Evolutionary conservation across 2,888 invertebrate species (phyloP).

Genomic region (Leucophenga maculata): DNA sequence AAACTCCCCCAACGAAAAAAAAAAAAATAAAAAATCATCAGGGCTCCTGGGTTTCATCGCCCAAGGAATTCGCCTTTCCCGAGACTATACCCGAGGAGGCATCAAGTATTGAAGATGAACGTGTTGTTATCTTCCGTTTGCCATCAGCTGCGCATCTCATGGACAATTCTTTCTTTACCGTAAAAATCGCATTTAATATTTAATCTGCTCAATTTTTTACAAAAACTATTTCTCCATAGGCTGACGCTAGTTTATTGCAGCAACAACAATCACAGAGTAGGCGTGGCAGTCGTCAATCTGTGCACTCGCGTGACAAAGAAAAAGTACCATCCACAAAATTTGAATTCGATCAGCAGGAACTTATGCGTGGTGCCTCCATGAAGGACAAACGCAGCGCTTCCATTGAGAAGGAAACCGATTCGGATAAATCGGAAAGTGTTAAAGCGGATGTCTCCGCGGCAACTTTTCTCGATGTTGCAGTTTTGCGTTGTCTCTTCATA

Average conservation of each 20-base stretch:
- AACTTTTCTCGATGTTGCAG: conserved; percentile 96
- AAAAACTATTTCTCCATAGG: conserved; percentile 68
- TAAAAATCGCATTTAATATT: conserved; percentile 73
- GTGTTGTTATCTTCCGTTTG: conserved; percentile 89
- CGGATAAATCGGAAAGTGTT: conserved; percentile 75
- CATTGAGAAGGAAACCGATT: conserved; percentile 83
- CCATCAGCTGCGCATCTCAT: conserved; percentile 83
- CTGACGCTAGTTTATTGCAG: conserved; percentile 86
- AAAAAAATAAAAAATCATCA: conserved; percentile 57
- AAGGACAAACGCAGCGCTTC: conserved; percentile 74
- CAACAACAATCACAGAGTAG: conserved; percentile 74
- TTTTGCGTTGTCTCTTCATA: conserved; percentile 94
- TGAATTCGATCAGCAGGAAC: conserved; percentile 71
- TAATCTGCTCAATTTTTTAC: not conserved
- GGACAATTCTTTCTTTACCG: conserved; percentile 87
- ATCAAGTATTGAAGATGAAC: conserved; percentile 92
- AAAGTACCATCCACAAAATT: conserved; percentile 68
- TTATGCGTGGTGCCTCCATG: conserved; percentile 68
- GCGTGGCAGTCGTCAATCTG: conserved; percentile 69
- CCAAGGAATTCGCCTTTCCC: conserved; percentile 90
- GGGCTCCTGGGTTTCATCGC: conserved; percentile 86
- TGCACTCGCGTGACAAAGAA: conserved; percentile 68
- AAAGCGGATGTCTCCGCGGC: conserved; percentile 83
- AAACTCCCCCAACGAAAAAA: conserved; percentile 3
- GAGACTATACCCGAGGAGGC: conserved; percentile 95